phyloP scores from a whole-genome alignment of 2,797 vertebrate species.

The Meriones psammophilus region DNA sequence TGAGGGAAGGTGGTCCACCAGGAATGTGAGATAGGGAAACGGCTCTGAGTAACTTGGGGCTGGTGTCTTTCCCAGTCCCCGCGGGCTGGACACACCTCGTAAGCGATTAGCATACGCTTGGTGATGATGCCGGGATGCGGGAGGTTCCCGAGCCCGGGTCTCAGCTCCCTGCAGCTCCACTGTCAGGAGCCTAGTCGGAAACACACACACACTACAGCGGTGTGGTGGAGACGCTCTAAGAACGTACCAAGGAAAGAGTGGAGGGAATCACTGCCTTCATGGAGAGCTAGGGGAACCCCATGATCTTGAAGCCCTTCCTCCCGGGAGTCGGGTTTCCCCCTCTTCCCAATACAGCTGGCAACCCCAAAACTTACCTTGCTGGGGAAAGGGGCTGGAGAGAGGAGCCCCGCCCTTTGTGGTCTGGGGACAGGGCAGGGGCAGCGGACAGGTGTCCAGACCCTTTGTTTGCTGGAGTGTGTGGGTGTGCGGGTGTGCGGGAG shows the following conservation, averaged over 20 bases:
- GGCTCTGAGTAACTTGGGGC: background rate
- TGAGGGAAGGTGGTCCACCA: background rate
- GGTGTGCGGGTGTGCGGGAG: constrained; percentile 12
- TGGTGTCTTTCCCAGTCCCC: background rate
- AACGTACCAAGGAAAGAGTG: background rate
- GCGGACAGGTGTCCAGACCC: constrained; percentile 58
- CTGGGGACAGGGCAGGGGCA: background rate
- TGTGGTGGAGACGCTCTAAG: constrained; percentile 23
- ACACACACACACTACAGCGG: background rate
- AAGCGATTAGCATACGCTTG: constrained; percentile 30
- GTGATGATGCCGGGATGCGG: background rate
- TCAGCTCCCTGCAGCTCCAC: background rate
- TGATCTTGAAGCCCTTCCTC: background rate
- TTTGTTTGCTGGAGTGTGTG: constrained; percentile 66
- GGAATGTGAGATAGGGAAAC: background rate
- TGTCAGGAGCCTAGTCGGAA: background rate
- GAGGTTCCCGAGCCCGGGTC: background rate
- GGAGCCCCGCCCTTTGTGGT: constrained; percentile 61
- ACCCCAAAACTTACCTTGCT: constrained; percentile 73
- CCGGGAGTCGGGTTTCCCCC: background rate
- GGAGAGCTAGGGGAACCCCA: background rate
- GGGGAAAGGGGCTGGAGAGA: constrained; percentile 26
- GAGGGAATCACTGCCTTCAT: background rate
- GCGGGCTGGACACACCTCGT: background rate
- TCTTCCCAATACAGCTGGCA: constrained; percentile 1